Base-by-base conservation (phyloP, 2,888 invertebrate species). In the Microdon myrmicae region DNA sequence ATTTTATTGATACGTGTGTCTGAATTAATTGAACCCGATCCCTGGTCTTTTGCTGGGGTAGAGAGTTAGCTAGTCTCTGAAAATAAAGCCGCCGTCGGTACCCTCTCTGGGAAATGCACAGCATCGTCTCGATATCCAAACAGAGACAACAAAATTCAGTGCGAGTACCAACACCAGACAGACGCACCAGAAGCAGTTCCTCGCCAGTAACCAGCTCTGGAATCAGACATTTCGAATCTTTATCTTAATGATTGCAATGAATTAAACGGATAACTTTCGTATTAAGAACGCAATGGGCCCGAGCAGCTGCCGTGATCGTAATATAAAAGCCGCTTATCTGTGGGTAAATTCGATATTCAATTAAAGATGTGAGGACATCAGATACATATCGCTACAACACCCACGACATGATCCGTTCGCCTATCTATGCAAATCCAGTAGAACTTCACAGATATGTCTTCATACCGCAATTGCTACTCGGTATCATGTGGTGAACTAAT, bases 1-100 rank as follows among this genome's bases (percentile, higher is more conserved):
- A 64, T 64, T 64, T 64, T 64, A 64, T 64, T 64, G 64, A 64
- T 64, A 64, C 58, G 64, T 53, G 64, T 64, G 58, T 58, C 64
- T 58, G 58, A 64, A 64, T 64, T 64, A 64, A 64, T 64, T 64
- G 64, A 64, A 32, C 45, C 45, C 26, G 49, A n/a, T n/a, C n/a
- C n/a, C n/a, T n/a, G n/a, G n/a, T n/a, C n/a, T n/a, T n/a, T n/a
- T n/a, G n/a, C n/a, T n/a, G n/a, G n/a, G n/a, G n/a, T n/a, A n/a
- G n/a, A n/a, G n/a, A n/a, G n/a, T n/a, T n/a, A n/a, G n/a, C n/a
- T n/a, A n/a, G n/a, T n/a, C n/a, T n/a, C n/a, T n/a, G 31, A 35
- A 48, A 59, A 41, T 25, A 53, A 48, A 53, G 17, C 28, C 38
- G 29, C 25, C 39, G 55, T 41, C 34, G 22, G 26, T 34, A 35